Base-by-base conservation (phyloP, 2,113 vertebrate genomes). In the Ameiurus melas region DNA sequence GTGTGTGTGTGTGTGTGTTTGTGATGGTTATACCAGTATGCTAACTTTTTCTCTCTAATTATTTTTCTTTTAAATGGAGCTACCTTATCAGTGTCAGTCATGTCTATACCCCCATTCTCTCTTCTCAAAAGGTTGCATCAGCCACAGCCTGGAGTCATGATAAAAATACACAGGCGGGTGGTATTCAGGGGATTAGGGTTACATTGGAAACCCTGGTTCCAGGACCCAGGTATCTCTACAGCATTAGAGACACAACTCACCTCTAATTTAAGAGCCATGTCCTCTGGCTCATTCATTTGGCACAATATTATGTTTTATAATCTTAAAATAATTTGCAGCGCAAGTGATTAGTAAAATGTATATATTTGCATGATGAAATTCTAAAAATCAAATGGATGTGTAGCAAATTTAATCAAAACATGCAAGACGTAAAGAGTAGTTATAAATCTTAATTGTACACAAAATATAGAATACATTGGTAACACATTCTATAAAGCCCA, bases 91-190 rank as follows among this genome's bases (percentile, higher is more conserved):
- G 47, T 51, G 47, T 30, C 71, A 86, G 70, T 14, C 57, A 39
- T 25, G 43, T 64, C 77, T 75, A 82, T 53, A n/a, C 62, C 83
- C 86, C 68, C 60, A 68, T 85, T 87, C 58, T 90, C 57, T 83
- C 19, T 77, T 88, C 86, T 89, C 71, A 81, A 80, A 70, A 53
- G 70, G 81, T 89, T 88, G 90, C 90, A 91, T 88, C 89, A 90
- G 85, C 89, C 86, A 33, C 78, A 84, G 73, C 47, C 85, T 86
- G 43, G 81, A 83, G 77, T 90, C 64, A 20, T 75, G 91, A 90
- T 92, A 92, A 89, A 92, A 92, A 92, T 92, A 92, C 83, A 77
- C 89, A 64, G 83, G 75, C 66, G 77, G 89, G 87, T 85, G 89
- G 91, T 83, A 90, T 91, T 90, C 53, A 77, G 58, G 13, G 79